These are phyloP conservation scores for Platycnemis pennipes DNA, from an alignment of 2,888 invertebrate genomes.

Conservation along the genomic window DNA sequence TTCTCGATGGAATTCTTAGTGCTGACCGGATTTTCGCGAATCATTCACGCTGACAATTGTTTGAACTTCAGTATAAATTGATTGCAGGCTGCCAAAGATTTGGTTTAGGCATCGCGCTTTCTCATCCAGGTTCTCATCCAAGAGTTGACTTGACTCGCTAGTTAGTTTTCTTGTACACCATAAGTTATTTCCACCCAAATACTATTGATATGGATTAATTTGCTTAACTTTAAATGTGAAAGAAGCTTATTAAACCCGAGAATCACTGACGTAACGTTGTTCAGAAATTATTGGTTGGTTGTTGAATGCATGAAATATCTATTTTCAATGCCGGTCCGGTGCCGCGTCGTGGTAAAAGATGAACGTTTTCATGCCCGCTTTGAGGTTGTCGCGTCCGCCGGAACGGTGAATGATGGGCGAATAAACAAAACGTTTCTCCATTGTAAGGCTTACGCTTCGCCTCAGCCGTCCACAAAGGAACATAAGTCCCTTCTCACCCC, in stretches of 20 bases:
- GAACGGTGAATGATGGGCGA: constrained; percentile 31
- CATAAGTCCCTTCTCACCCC: neutral
- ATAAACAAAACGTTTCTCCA: constrained; percentile 39
- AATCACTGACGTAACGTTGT: neutral
- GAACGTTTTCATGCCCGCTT: constrained; percentile 16
- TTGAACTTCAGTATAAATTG: too few relatives aligned
- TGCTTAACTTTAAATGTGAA: neutral
- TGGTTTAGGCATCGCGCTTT: too few relatives aligned
- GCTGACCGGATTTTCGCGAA: too few relatives aligned
- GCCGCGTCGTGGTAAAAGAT: neutral
- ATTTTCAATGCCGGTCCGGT: neutral
- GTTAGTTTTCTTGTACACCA: neutral
- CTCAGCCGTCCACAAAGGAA: constrained; percentile 19
- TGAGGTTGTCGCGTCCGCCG: constrained; percentile 20
- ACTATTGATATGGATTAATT: neutral
- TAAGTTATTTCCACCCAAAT: neutral
- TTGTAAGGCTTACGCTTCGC: constrained; percentile 24
- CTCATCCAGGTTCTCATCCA: too few relatives aligned
- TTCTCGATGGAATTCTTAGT: too few relatives aligned
- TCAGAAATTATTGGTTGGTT: neutral
- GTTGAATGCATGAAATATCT: constrained; percentile 32
- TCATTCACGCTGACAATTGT: too few relatives aligned
- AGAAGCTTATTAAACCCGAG: neutral
- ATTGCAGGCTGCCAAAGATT: too few relatives aligned
- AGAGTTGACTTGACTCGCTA: too few relatives aligned